A percentile compares a stretch with the other conserved stretches of the same genome.
Evolutionary conservation across 2,113 vertebrate genomes (phyloP).

Genomic region (Oncorhynchus tshawytscha): DNA sequence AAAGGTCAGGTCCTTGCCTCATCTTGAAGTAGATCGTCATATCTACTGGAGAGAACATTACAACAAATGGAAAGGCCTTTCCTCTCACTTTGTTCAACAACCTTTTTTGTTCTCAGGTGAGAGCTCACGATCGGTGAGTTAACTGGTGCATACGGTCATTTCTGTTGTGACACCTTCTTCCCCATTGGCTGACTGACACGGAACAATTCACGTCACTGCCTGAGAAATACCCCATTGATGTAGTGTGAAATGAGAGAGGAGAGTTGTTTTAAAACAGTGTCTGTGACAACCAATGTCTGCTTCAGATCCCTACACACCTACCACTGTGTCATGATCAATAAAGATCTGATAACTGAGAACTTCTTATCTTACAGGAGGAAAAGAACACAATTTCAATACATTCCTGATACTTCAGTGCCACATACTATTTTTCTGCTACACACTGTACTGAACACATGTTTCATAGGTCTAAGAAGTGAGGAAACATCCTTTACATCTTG

Average conservation of each 20-base stretch:
- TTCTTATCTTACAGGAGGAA: neutral
- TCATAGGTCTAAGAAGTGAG: conserved; percentile 15
- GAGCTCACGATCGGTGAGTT: no score
- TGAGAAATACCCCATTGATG: neutral
- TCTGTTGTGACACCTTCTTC: no score
- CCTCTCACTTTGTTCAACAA: no score
- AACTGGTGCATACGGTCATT: no score
- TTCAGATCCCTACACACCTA: neutral
- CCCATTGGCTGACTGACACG: no score
- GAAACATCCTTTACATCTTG: conserved; percentile 8
- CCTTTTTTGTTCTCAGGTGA: no score
- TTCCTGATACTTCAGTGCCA: conserved; percentile 30
- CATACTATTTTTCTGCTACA: conserved; percentile 59
- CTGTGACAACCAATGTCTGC: neutral
- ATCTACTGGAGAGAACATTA: no score
- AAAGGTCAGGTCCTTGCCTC: no score
- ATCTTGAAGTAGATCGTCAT: no score
- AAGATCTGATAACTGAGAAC: neutral
- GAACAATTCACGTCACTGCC: no score
- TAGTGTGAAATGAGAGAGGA: neutral
- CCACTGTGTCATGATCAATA: neutral
- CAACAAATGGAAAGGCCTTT: no score
- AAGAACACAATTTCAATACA: neutral
- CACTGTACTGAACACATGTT: conserved; percentile 28
- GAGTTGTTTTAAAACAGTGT: neutral